Evolutionary conservation across 1,140 invertebrate species (phyloP), one percentile per base, ranked within the genome.

Genomic region (Bombus balteatus): DNA sequence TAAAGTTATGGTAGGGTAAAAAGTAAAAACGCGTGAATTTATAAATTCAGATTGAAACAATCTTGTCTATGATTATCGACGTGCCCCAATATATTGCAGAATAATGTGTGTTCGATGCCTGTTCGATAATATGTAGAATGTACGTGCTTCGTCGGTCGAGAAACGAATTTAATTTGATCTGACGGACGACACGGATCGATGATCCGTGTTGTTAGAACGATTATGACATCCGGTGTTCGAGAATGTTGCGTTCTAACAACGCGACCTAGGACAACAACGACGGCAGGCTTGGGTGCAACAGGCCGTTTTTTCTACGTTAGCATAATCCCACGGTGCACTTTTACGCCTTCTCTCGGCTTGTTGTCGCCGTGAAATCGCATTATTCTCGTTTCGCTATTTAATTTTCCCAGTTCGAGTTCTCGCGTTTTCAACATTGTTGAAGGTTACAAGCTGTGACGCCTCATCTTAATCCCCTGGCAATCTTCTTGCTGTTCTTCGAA

Each of bases 281-380:
- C 37, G 32, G 3, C n/a, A n/a, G 6, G 10, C 32, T 25, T 43
- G 5, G 15, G 39, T 28, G 81, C 81, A 81, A 81, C 80, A 81
- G 70, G 80, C 80, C 59, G 80, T 28, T 81, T 47, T 47, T 28
- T 59, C 68, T 12, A 39, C 53, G 80, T 62, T 72, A 28, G n/a
- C 53, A 59, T 73, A 81, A 81, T 73, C 72, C 62, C 2, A 9
- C n/a, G 53, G 9, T 22, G 57, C 81, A 76, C 72, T 83, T 83
- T 83, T 75, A 47, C 59, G 72, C 43, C 59, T 83, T 83, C 80
- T 53, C 70, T 6, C 79, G 43, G 62, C 34, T 13, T 59, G 68
- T 41, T 22, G 78, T 47, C 32, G 53, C 39, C n/a, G 47, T 18
- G 39, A 81, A 81, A 81, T 81, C 53, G 68, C 53, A 73, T 81